These are phyloP conservation scores for Rhea americana DNA, from an alignment of 2,113 vertebrate genomes.

Conservation along the genomic window DNA sequence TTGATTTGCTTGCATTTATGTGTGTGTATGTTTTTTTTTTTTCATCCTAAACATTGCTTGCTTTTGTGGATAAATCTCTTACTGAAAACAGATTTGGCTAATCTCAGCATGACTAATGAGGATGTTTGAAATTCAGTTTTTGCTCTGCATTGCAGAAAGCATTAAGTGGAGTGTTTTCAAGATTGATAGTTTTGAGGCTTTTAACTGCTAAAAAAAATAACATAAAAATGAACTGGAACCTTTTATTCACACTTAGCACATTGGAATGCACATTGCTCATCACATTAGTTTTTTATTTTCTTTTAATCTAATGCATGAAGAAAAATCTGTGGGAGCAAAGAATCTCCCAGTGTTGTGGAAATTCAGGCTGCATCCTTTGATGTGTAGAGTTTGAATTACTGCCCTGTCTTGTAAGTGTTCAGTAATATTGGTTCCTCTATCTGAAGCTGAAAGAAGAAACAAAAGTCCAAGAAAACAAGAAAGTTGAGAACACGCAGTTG, in stretches of 20 bases:
- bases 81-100: not conserved
- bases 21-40: not conserved
- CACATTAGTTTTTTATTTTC: not conserved
- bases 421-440: conserved; percentile 82
- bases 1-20: not conserved
- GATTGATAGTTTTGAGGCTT: not conserved
- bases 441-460: conserved; percentile 77
- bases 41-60: conserved; percentile 7
- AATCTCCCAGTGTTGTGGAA: conserved; percentile 33
- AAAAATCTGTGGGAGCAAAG: conserved; percentile 34
- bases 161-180: not conserved
- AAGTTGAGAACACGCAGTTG: conserved; percentile 77
- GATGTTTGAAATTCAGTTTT: conserved; percentile 1
- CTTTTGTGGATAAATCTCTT: not conserved
- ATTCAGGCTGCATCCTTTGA: conserved; percentile 23
- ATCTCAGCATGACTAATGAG: conserved; percentile 6
- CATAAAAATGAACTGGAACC: not conserved
- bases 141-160: not conserved
- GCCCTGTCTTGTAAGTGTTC: conserved; percentile 24
- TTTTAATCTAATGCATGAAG: conserved; percentile 54
- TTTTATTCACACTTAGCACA: not conserved
- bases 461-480: conserved; percentile 67
- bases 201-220: not conserved
- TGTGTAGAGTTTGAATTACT: conserved; percentile 5
- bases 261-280: not conserved